Evolutionary conservation across 1,140 invertebrate species (phyloP), one percentile per base, ranked within the genome.

Genomic region (Eriosoma lanigerum): DNA sequence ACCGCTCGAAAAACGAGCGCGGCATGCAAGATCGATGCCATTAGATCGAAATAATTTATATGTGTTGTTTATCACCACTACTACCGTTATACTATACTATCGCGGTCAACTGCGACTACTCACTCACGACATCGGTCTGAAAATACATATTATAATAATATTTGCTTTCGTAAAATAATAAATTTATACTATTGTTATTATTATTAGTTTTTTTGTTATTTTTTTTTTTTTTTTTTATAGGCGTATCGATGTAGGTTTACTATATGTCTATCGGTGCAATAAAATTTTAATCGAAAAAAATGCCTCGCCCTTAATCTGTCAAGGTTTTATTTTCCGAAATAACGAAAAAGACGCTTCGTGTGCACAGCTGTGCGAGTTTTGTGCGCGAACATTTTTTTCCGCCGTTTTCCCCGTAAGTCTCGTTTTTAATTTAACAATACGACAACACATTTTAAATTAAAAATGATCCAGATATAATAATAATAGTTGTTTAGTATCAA

Each of bases 341-440:
- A 19, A 52, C 15, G 50, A 64, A 5, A 26, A 24, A 26, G 19
- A 8, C 8, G 8, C 1, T 13, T 66, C 32, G n/a, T 19, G 38
- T 10, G 12, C n/a, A 46, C 38, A 21, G 38, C n/a, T 19, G 21
- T 1, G 8, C 38, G 64, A 8, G 3, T 38, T 38, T 4, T 8
- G 32, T 38, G 8, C 32, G 12, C 3, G 52, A 10, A 5, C 9
- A 56, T 38, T 38, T 38, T 38, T 38, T 38, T 38, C 8, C 8
- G 8, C 32, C 32, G 32, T 38, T 38, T 38, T 38, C 32, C n/a
- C n/a, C 38, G 32, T 8, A 44, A 32, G n/a, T 19, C 38, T n/a
- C 21, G 38, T 68, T 68, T 68, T 68, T n/a, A 44, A 68, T 68
- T 68, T 46, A 68, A 46, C n/a, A 68, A 64, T 44, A n/a, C 32